A percentile compares a stretch with the other conserved stretches of the same genome.
These are phyloP conservation scores for Pentalonia nigronervosa DNA, from an alignment of 1,140 invertebrate species.

Conservation along the genomic window DNA sequence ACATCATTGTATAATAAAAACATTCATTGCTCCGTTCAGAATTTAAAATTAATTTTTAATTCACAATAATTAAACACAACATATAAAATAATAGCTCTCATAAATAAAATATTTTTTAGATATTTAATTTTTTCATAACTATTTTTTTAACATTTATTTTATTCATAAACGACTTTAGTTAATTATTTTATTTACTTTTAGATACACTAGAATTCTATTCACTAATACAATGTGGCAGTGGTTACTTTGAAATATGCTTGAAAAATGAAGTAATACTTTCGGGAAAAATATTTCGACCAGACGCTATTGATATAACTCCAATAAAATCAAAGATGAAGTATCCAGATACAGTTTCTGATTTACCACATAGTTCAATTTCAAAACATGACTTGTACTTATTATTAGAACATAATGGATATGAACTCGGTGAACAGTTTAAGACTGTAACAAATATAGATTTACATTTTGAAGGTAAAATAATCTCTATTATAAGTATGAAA, in stretches of 20 bases:
- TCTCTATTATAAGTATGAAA: neutral
- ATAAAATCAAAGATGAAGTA: conserved; percentile 22
- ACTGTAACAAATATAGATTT: conserved; percentile 27
- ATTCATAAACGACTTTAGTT: neutral
- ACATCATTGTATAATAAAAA: too few species aligned
- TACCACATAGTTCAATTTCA: conserved; percentile 38
- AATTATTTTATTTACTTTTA: conserved; percentile 4
- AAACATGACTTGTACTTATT: conserved; percentile 28
- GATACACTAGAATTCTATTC: conserved; percentile 36
- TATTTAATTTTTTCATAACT: too few species aligned
- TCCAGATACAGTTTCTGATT: neutral
- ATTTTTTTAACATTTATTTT: neutral
- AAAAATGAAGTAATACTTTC: neutral
- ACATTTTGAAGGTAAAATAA: conserved; percentile 27
- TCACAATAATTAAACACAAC: too few species aligned
- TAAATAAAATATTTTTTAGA: too few species aligned
- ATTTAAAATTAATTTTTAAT: too few species aligned
- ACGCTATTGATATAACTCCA: neutral
- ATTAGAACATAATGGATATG: conserved; percentile 35
- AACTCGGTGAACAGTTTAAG: neutral
- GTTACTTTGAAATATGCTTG: conserved; percentile 30
- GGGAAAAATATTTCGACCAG: conserved; percentile 21
- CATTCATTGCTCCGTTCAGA: too few species aligned
- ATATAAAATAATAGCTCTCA: too few species aligned
- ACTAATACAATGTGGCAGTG: conserved; percentile 28